Conservation (phyloP, 2,113 vertebrate genomes). For the Sprattus sprattus region DNA sequence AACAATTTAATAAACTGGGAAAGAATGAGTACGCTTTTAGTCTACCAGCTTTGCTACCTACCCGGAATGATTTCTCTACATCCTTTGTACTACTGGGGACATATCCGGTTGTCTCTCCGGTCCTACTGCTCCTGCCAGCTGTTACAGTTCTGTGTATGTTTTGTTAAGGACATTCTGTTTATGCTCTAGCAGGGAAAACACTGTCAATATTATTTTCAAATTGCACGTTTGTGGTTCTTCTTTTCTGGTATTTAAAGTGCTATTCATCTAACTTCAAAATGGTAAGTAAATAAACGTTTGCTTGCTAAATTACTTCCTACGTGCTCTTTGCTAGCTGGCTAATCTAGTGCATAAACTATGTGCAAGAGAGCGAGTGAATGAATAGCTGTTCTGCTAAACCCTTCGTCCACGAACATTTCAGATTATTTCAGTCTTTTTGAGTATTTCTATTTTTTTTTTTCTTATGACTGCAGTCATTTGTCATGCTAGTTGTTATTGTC, state of each 20-base stretch:
- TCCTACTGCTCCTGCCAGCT: neutral
- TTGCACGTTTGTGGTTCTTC: neutral
- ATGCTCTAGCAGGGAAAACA: neutral
- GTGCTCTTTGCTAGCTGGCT: neutral
- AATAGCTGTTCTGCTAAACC: neutral
- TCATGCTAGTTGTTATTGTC: neutral
- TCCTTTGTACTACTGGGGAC: slow-evolving; percentile 22
- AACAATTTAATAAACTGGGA: neutral
- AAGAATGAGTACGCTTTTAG: neutral
- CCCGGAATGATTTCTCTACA: slow-evolving; percentile 17
- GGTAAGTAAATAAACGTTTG: neutral
- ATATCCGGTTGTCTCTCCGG: neutral
- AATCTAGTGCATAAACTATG: neutral
- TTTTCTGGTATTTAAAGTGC: neutral
- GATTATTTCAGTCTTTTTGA: neutral
- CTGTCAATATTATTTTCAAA: neutral
- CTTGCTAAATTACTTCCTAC: neutral
- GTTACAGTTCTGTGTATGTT: neutral
- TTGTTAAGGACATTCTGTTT: neutral
- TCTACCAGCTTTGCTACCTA: neutral
- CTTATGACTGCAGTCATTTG: neutral
- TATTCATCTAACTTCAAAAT: neutral
- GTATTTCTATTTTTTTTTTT: neutral
- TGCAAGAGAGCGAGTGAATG: neutral
- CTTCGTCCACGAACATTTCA: neutral